Evolutionary conservation across 2,888 invertebrate genomes (phyloP), one percentile per base, ranked within the genome.

Genomic region (Adela reaumurella): DNA sequence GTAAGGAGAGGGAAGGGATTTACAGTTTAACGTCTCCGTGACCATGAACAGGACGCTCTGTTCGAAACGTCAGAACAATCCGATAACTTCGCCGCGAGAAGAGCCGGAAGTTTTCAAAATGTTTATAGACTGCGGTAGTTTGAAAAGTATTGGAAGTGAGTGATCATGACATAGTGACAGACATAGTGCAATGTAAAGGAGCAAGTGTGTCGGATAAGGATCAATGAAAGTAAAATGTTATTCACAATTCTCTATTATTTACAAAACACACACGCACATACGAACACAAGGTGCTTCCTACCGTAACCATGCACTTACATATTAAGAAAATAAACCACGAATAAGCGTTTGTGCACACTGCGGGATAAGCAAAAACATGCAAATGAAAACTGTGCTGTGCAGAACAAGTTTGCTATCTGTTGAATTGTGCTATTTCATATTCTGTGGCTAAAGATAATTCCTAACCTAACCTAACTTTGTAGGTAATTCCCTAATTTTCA

Each of bases 191-290:
- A 14, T 35, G 35, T 14, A 11, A 14, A 3, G 35, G 35, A 35
- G 35, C 35, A 35, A 66, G 54, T 64, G 55, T 56, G 61, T 67
- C 68, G 70, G 70, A 65, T 66, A 67, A 61, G 64, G 62, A 67
- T 62, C 58, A 66, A 77, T 76, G 71, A 76, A 76, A 74, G 71
- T 68, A 76, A 72, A 73, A 76, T 68, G 68, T 70, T 71, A 73
- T 72, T 73, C 65, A 71, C 66, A 74, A 64, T 64, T 72, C 67
- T 76, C 66, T 69, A 74, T 72, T 78, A 74, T 76, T 74, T 76
- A 79, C 74, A 79, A 51, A 68, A 70, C 65, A 68, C 65, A 64
- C 56, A 63, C 60, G 59, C 57, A 56, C 46, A 59, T 57, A 62
- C 65, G 71, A 63, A 70, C 67, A 74, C 73, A 52, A 54, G 52